Percentiles rank a stretch among this genome's conserved stretches.
Evolutionary conservation across 2,113 vertebrate species (phyloP).

Genomic region (Himantopus leucocephalus): DNA sequence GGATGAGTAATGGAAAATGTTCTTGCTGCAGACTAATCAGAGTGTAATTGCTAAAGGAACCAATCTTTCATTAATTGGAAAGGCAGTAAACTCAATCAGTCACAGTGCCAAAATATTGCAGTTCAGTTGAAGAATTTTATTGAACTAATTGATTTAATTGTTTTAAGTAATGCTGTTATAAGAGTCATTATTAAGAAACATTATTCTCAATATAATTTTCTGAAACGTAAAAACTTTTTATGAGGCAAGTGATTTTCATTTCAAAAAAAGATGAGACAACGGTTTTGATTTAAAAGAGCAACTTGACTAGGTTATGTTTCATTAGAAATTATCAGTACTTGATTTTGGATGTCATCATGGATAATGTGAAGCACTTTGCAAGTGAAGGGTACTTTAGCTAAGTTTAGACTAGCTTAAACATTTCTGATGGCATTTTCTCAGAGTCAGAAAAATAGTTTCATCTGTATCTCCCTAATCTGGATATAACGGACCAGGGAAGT

Average conservation of each 20-base stretch:
- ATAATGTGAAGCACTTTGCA: neutral
- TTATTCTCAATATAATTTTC: slow-evolving; percentile 20
- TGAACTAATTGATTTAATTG: slow-evolving; percentile 36
- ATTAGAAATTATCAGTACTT: neutral
- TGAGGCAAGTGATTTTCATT: neutral
- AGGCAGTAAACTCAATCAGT: neutral
- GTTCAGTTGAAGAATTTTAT: slow-evolving; percentile 34
- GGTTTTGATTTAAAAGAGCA: neutral
- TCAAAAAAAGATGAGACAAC: neutral
- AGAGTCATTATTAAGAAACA: neutral
- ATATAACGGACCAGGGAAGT: neutral
- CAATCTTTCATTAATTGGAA: slow-evolving; percentile 41
- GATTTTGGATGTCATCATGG: neutral
- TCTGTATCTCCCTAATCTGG: neutral
- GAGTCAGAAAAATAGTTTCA: neutral
- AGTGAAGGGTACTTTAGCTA: neutral
- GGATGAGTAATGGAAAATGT: slow-evolving; percentile 28
- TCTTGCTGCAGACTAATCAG: slow-evolving; percentile 37
- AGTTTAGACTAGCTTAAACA: neutral
- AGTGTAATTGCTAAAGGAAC: slow-evolving; percentile 7
- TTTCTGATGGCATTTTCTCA: neutral
- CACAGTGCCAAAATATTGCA: slow-evolving; percentile 37
- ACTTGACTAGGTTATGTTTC: neutral
- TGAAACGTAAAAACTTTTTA: slow-evolving; percentile 13
- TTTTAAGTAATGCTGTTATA: slow-evolving; percentile 23